Evolutionary conservation across 2,888 invertebrate genomes (phyloP).

Genomic region (Drosophila nigricruria): DNA sequence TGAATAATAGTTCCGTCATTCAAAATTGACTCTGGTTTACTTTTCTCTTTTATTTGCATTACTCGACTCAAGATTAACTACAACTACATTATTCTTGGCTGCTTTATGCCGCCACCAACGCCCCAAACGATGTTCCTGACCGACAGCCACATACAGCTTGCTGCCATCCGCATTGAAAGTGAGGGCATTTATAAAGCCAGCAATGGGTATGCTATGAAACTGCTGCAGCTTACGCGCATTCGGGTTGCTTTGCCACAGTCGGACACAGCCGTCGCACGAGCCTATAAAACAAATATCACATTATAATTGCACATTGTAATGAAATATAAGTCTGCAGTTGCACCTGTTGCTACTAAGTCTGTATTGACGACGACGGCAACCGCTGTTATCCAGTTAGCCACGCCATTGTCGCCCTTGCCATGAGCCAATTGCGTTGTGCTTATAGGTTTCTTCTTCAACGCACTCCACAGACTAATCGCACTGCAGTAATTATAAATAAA

Average conservation of each 20-base stretch:
- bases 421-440: conserved; percentile 90
- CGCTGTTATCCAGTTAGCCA: conserved; percentile 95
- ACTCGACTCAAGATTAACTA: conserved; percentile 87
- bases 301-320: neutral
- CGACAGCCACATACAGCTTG: conserved; percentile 92
- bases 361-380: conserved; percentile 93
- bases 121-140: conserved; percentile 96
- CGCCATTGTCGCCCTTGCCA: conserved; percentile 88
- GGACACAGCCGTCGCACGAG: conserved; percentile 93
- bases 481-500: conserved; percentile 69
- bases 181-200: conserved; percentile 95
- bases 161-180: conserved; percentile 93
- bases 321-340: conserved; percentile 23
- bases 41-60: conserved; percentile 35
- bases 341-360: conserved; percentile 95
- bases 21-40: neutral
- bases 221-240: conserved; percentile 89
- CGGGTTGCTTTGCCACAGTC: conserved; percentile 93
- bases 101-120: conserved; percentile 94
- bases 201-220: conserved; percentile 89
- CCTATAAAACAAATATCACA: conserved; percentile 86
- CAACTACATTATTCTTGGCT: conserved; percentile 92
- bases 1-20: neutral
- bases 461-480: conserved; percentile 92
- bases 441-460: conserved; percentile 94